Conservation (phyloP, 2,113 vertebrate species). For the Gnathonemus longibarbis region DNA sequence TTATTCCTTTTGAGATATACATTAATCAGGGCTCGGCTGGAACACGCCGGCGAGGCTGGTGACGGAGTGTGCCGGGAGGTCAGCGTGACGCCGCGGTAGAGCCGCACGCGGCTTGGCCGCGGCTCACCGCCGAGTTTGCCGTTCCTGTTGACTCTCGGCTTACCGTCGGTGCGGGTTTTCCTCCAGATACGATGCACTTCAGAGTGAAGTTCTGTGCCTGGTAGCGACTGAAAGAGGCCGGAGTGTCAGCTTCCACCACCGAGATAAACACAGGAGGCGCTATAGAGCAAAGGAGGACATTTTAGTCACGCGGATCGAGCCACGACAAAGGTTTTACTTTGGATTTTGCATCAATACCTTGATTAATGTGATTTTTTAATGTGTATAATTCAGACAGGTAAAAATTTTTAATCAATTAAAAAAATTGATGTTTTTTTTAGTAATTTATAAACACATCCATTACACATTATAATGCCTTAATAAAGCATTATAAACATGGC, state of each 20-base stretch:
- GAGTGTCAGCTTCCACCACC: slow-evolving; percentile 71
- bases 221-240: slow-evolving; percentile 81
- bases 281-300: slow-evolving; percentile 39
- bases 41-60: background rate
- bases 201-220: slow-evolving; percentile 91
- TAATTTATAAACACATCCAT: too few relatives aligned
- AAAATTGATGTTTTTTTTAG: background rate
- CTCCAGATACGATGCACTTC: slow-evolving; percentile 83
- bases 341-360: background rate
- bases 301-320: background rate
- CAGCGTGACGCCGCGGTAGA: too few relatives aligned
- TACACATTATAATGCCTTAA: too few relatives aligned
- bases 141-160: slow-evolving; percentile 21
- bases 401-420: background rate
- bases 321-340: background rate
- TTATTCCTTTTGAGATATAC: background rate
- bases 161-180: slow-evolving; percentile 81
- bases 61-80: background rate
- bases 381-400: background rate
- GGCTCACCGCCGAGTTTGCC: background rate
- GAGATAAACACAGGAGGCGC: slow-evolving; percentile 85
- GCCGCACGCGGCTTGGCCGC: too few relatives aligned
- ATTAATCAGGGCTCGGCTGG: background rate
- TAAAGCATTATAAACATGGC: too few relatives aligned
- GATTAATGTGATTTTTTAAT: background rate